Evolutionary conservation across 2,113 vertebrate genomes (phyloP), one percentile per base, ranked within the genome.

Genomic region (Burhinus bistriatus): DNA sequence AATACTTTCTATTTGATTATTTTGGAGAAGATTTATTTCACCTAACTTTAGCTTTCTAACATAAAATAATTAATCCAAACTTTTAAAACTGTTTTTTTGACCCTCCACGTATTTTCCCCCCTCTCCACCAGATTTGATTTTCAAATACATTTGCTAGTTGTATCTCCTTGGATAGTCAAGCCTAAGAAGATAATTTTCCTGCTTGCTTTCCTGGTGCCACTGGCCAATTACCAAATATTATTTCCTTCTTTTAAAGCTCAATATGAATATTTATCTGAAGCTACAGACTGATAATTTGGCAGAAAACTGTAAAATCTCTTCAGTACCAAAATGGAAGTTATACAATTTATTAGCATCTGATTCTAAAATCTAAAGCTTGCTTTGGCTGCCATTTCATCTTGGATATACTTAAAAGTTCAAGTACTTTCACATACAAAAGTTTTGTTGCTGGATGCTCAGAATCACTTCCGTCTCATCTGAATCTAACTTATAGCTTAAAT

Each of bases 41-140:
- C 19, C 4, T 83, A 18, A 36, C 34, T 54, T 52, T 16, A 68
- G 2, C 20, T 72, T 85, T 79, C 25, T 55, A 12, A 61, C 6
- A 5, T 22, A 42, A 66, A 65, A 45, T 77, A 73, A 70, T 12
- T 34, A 66, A 80, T 51, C 11, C 21, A 73, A 34, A 6, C 4
- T 32, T n/a, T 29, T 49, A 2, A 6, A 75, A 25, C 26, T 27
- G 3, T 18, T 10, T 1, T 36, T 94, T 85, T 94, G 40, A 30
- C 6, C 4, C 3, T 77, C 9, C 4, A 0, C 3, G 1, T 11
- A 3, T 78, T 87, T 72, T 58, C 11, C 5, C 5, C 7, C 49
- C n/a, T 84, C 6, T 13, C 14, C 3, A 4, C 18, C 32, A 34
- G 4, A 12, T 11, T 27, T 77, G 26, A n/a, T 89, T 93, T 87